A percentile compares a stretch with the other conserved stretches of the same genome.
Conservation (phyloP, 2,113 vertebrate species). For the Perccottus glenii region DNA sequence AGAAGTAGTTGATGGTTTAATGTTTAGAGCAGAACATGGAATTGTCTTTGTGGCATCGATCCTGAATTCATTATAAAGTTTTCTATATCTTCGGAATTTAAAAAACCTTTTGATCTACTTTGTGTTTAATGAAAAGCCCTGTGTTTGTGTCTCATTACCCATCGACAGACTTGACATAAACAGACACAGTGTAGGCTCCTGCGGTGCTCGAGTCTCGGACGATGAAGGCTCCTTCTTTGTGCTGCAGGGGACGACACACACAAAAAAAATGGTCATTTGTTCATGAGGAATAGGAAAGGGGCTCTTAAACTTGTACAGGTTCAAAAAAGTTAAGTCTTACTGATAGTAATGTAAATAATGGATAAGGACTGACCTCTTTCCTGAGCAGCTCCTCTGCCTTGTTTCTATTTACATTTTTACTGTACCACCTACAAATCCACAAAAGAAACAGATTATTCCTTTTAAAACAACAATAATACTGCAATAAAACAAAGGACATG, state of each 20-base stretch:
- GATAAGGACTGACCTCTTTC: conserved; percentile 79
- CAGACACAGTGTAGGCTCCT: conserved; percentile 89
- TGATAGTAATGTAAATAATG: no score
- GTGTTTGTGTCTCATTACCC: conserved; percentile 75
- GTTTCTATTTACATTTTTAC: conserved; percentile 87
- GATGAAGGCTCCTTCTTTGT: conserved; percentile 95
- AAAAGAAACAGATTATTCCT: conserved; percentile 3
- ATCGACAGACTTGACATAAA: conserved; percentile 86
- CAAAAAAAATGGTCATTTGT: background rate
- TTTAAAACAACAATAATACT: no score
- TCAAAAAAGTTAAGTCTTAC: background rate
- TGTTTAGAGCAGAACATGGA: no score
- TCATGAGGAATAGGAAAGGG: background rate
- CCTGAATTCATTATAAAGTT: no score
- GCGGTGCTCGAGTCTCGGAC: conserved; percentile 91
- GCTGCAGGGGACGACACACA: conserved; percentile 79
- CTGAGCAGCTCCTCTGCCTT: conserved; percentile 92
- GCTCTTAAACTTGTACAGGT: background rate
- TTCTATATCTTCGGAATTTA: no score
- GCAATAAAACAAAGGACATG: no score
- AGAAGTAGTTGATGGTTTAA: no score
- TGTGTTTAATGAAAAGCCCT: background rate
- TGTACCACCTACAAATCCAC: conserved; percentile 86
- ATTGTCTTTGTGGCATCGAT: no score
- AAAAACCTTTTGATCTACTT: no score